phyloP scores from a whole-genome alignment of 2,113 vertebrate species.

The Phaethornis superciliosus region DNA sequence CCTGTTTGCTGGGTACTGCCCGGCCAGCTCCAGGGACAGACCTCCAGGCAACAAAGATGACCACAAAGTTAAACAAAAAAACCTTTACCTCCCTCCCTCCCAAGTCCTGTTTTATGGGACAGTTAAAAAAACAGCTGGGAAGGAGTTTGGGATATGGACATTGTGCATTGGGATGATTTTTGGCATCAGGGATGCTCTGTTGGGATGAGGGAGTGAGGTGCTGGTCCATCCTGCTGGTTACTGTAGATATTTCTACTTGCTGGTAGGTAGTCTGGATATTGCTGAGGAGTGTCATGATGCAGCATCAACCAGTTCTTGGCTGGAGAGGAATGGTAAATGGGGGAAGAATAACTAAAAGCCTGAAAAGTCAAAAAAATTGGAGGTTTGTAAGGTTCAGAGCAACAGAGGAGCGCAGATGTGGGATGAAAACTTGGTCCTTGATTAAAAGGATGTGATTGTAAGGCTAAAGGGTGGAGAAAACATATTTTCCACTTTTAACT shows the following conservation, averaged over 20 bases:
- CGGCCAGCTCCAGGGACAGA: constrained; percentile 31
- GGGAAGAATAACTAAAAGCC: background rate
- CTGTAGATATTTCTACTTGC: background rate
- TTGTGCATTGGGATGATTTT: fast-evolving
- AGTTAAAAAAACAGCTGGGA: constrained; percentile 32
- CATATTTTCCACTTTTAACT: background rate
- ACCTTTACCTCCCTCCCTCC: background rate
- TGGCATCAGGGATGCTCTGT: fast-evolving
- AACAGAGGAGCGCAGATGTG: background rate
- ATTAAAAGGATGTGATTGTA: background rate
- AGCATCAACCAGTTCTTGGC: background rate
- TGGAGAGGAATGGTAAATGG: background rate
- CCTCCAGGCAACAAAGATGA: constrained; percentile 60
- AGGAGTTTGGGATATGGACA: background rate
- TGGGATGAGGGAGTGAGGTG: background rate
- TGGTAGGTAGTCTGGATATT: background rate
- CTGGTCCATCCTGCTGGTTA: background rate
- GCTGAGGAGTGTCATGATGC: fast-evolving
- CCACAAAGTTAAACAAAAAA: constrained; percentile 26
- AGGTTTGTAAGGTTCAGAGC: background rate
- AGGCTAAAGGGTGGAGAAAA: background rate
- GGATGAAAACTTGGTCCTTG: background rate
- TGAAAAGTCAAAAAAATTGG: background rate
- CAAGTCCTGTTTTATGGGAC: background rate
- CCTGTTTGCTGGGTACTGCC: constrained; percentile 63